Base-by-base conservation (phyloP, 2,888 invertebrate species). In the Epinotia bilunana region DNA sequence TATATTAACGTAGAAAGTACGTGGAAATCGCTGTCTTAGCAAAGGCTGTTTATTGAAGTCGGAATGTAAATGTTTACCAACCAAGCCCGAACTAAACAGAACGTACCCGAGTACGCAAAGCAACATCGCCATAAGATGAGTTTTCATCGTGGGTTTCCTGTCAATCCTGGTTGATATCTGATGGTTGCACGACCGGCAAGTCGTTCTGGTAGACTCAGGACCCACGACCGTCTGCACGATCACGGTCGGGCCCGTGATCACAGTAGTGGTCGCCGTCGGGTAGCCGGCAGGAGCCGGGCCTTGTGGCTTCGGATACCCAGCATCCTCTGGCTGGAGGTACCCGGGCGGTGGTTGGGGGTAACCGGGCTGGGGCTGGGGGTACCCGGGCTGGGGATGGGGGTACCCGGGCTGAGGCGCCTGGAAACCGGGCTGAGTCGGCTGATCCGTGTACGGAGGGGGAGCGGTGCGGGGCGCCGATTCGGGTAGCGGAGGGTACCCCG, bases 41-140 rank as follows among this genome's bases (percentile, higher is more conserved):
- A 5, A 49, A 16, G 49, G 49, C 49, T 16, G 49, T 16, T 49
- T 49, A 53, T 53, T 53, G n/a, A 53, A 6, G 53, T 53, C n/a
- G 53, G 53, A n/a, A 53, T n/a, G 53, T 53, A 53, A 49, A 53
- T 53, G 53, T 53, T 53, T 53, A 53, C 53, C 53, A 53, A 53
- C n/a, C 49, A 49, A 49, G 16, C 49, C 16, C 5, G 49, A 49
- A 49, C 46, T 16, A 61, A 61, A 61, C n/a, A 65, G 11, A 72
- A 83, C 88, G 85, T 81, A 92, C 91, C 87, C 88, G 18, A 91
- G 2, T n/a, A 90, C 39, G 79, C 95, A 95, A 16, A 95, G 85
- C 0, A 95, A 64, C 11, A 91, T 76, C 6, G 95, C 95, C 76
- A 94, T 90, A 12, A 95, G 80, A 83, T 95, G 95, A 0, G 95